Conservation (phyloP, 2,888 invertebrate genomes). For the Calameuta pallipes region DNA sequence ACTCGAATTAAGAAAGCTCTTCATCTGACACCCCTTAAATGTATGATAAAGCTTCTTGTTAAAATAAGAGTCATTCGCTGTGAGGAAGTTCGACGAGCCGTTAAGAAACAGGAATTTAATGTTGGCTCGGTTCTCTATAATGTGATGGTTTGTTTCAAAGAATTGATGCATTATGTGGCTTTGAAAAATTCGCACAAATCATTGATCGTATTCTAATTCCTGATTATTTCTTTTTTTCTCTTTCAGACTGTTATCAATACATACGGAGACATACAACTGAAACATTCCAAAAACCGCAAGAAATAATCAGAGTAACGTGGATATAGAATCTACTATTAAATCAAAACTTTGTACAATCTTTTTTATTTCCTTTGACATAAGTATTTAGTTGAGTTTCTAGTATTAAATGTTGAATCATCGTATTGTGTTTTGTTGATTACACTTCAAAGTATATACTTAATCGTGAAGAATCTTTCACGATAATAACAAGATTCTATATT, state of each 20-base stretch:
- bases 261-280: not conserved
- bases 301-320: not conserved
- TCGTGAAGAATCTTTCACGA: not conserved
- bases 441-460: not conserved
- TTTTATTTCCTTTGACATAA: not conserved
- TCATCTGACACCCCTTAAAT: constrained; percentile 39
- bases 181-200: not conserved
- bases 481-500: not conserved
- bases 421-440: not conserved
- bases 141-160: not conserved
- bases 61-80: constrained; percentile 29
- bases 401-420: not conserved
- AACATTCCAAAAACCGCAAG: not conserved
- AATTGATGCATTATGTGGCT: not conserved
- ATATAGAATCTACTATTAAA: not conserved
- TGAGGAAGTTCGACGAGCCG: constrained; percentile 25
- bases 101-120: not conserved
- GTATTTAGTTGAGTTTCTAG: not conserved
- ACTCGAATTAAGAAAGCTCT: constrained; percentile 23
- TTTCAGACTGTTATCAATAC: not conserved
- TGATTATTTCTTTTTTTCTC: not conserved
- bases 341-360: not conserved
- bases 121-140: not conserved
- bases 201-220: not conserved
- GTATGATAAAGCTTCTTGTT: constrained; percentile 31